Evolutionary conservation across 2,797 vertebrate genomes (phyloP), one percentile per base, ranked within the genome.

Genomic region (Arrhamphus sclerolepis): DNA sequence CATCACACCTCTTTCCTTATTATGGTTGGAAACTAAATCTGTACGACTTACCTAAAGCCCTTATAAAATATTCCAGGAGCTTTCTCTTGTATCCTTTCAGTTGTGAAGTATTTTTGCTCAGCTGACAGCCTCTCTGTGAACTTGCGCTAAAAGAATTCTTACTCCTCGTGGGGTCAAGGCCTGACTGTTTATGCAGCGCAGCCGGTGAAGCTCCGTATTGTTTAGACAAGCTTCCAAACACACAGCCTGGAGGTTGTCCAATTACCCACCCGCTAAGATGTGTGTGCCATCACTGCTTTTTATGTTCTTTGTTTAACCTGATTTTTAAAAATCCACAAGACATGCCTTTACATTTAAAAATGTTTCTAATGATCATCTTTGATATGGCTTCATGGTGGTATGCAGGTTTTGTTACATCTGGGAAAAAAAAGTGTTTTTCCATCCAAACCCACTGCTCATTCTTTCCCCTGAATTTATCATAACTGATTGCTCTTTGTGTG

Each of bases 171-270:
- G 83, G 88, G 90, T 93, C 91, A 80, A 85, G 86, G 83, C 89
- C 78, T 28, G 14, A 78, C 49, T 93, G 92, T 94, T 94, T 94
- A 93, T 81, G 88, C 70, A 89, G 87, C 51, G 53, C 90, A 92
- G 90, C 90, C 86, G 78, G 85, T 77, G 82, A 87, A 87, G 86
- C 84, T 90, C 84, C 72, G 53, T 85, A 68, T 54, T 93, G 91
- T 93, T 94, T 93, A 85, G 89, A 93, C 83, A 92, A 91, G 89
- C 89, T 88, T 90, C 90, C 87, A 92, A 90, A 91, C 90, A 91
- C 81, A 71, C 85, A 82, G 87, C 57, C 89, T 91, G 88, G 79
- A 81, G 61, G 54, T 61, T 77, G 82, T 87, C 85, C 86, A 89
- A 84, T 87, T 83, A 88, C 82, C 81, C 82, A 74, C 84, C 86